Evolutionary conservation across 2,888 invertebrate genomes (phyloP), one percentile per base, ranked within the genome.

Genomic region (Cheilosia variabilis): DNA sequence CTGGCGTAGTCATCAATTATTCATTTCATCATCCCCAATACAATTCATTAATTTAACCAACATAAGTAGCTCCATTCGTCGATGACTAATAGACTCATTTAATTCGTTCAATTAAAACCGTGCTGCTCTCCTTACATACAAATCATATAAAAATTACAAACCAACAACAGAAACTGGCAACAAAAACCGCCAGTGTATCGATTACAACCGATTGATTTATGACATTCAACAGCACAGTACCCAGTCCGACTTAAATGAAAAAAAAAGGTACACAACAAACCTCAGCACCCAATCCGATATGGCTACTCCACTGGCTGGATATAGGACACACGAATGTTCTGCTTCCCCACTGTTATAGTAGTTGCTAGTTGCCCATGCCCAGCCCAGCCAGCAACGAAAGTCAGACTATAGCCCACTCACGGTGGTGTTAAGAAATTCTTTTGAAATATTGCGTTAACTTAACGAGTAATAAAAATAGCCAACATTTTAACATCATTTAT

Each of bases 401-500:
- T 2, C 22, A 22, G 50, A 50, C 66, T 17, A 41, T 34, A 52
- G 50, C 53, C 60, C 69, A 69, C 69, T 76, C 66, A 43, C 50
- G 47, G 47, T 50, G 58, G 81, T 71, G 76, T 65, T 76, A 58
- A 62, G 58, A 86, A 81, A 86, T 81, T 86, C 86, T 81, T 86
- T 86, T 86, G 81, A 86, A 86, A 81, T 86, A 86, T 86, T 81
- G 86, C 86, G 86, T 86, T 86, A 86, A 75, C 81, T 71, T 76
- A 17, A 76, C 71, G 76, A 68, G 81, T 63, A 62, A 86, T 86
- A 86, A 86, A 86, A 86, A 86, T 86, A 81, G 86, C 81, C 71
- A 86, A 68, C 81, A 77, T 76, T 86, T 76, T 73, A 81, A 68
- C 86, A 86, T 86, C 81, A 81, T 86, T 86, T 86, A 86, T 86